Evolutionary conservation across 30 jellyfish, hydroid and myxozoan genomes (phyloP).

Genomic region (Cassiopea xamachana): DNA sequence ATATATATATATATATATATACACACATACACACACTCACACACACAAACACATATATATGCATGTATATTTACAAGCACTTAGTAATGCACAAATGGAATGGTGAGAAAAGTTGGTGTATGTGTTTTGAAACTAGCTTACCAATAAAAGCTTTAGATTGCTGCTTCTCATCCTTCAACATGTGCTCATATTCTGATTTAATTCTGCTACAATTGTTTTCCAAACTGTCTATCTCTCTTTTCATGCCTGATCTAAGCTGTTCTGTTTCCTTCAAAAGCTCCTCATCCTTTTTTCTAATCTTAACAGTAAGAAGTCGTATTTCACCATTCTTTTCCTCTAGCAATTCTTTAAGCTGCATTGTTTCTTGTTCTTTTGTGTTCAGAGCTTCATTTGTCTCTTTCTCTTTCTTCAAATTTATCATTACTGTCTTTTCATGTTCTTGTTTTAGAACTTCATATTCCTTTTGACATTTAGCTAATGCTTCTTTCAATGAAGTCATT

Average conservation of each 20-base stretch:
- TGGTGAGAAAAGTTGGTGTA: not conserved
- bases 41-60: too few species aligned
- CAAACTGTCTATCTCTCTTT: not conserved
- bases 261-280: not conserved
- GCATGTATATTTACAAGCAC: too few species aligned
- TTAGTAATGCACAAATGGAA: not conserved
- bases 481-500: slow-evolving; percentile 4
- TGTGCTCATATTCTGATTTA: not conserved
- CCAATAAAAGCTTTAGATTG: not conserved
- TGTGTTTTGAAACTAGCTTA: not conserved
- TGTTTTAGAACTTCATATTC: not conserved
- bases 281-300: not conserved
- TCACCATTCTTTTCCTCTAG: not conserved
- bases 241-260: not conserved
- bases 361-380: slow-evolving; percentile 12
- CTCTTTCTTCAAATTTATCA: not conserved
- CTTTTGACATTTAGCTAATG: not conserved
- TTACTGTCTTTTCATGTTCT: not conserved
- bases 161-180: slow-evolving; percentile 8
- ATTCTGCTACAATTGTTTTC: slow-evolving; percentile 7
- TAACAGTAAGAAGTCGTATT: not conserved
- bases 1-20: too few species aligned
- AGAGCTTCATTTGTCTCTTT: not conserved
- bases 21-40: too few species aligned
- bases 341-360: not conserved